These are phyloP conservation scores for Troides aeacus DNA, from an alignment of 2,888 invertebrate species.

Conservation along the genomic window DNA sequence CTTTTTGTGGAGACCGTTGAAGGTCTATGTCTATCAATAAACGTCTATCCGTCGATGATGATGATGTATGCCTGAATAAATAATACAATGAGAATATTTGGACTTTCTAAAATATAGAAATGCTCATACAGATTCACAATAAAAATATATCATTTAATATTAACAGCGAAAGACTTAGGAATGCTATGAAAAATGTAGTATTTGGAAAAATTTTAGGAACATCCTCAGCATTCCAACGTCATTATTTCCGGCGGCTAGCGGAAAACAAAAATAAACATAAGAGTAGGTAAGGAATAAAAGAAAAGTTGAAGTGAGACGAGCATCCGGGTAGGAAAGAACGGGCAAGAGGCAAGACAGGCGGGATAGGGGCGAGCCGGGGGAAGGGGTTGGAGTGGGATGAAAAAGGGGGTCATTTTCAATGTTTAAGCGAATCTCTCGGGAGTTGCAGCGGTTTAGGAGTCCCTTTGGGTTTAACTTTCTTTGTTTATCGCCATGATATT, in stretches of 20 bases:
- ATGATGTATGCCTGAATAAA: too few relatives aligned
- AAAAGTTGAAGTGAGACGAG: slow-evolving; percentile 75
- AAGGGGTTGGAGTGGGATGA: slow-evolving; percentile 31
- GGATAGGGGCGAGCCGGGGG: slow-evolving; percentile 36
- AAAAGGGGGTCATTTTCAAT: slow-evolving; percentile 50
- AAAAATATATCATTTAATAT: too few relatives aligned
- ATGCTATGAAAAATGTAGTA: too few relatives aligned
- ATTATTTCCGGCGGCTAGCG: slow-evolving; percentile 75
- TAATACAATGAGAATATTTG: too few relatives aligned
- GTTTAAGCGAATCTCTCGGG: slow-evolving; percentile 49
- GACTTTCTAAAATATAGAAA: too few relatives aligned
- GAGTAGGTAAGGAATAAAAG: slow-evolving; percentile 76
- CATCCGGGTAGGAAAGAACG: slow-evolving; percentile 58
- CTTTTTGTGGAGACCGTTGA: too few relatives aligned
- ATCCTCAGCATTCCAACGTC: slow-evolving; percentile 57
- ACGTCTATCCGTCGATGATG: too few relatives aligned
- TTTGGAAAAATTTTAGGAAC: slow-evolving; percentile 30
- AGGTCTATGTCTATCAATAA: too few relatives aligned
- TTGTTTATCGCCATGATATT: slow-evolving; percentile 69
- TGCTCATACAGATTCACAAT: too few relatives aligned
- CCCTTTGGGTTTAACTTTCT: slow-evolving; percentile 55
- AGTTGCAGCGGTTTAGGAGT: slow-evolving; percentile 39
- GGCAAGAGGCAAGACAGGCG: slow-evolving; percentile 42
- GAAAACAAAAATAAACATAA: slow-evolving; percentile 79
- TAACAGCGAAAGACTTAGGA: too few relatives aligned